Conservation (phyloP, 2,797 vertebrate species). For the Loris lydekkerianus region DNA sequence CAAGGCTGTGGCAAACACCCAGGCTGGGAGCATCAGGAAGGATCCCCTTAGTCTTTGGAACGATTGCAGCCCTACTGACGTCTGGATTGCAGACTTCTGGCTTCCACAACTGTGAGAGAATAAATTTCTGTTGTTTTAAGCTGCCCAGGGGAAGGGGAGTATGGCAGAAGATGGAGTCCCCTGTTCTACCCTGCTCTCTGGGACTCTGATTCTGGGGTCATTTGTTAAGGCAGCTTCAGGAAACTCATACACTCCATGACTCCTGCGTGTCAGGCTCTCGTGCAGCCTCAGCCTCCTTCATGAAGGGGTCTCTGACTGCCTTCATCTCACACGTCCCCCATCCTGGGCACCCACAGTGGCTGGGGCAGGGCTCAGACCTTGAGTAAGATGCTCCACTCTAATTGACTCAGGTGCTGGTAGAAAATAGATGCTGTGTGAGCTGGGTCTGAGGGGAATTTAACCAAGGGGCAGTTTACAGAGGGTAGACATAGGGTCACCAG, state of each 20-base stretch:
- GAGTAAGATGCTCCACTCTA: not conserved
- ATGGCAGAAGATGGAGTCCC: no score
- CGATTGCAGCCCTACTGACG: not conserved
- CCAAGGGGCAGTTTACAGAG: not conserved
- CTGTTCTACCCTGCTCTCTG: no score
- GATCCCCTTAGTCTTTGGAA: not conserved
- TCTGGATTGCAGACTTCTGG: no score
- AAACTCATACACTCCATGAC: rapidly evolving
- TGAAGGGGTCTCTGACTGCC: not conserved
- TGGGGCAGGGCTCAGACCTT: not conserved
- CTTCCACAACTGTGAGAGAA: not conserved
- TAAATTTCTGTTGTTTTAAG: not conserved
- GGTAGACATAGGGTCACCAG: not conserved
- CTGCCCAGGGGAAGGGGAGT: no score
- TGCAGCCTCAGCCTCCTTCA: not conserved
- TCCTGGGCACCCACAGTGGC: not conserved
- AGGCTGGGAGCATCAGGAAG: not conserved
- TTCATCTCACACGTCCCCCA: not conserved
- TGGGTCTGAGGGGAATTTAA: not conserved
- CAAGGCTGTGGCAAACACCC: no score
- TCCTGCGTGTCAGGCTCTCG: not conserved
- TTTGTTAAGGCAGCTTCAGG: not conserved
- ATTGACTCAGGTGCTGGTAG: not conserved
- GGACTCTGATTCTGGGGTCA: not conserved
- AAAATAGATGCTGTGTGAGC: not conserved